Conservation (phyloP, 2,113 vertebrate genomes). For the Onychostoma macrolepis region DNA sequence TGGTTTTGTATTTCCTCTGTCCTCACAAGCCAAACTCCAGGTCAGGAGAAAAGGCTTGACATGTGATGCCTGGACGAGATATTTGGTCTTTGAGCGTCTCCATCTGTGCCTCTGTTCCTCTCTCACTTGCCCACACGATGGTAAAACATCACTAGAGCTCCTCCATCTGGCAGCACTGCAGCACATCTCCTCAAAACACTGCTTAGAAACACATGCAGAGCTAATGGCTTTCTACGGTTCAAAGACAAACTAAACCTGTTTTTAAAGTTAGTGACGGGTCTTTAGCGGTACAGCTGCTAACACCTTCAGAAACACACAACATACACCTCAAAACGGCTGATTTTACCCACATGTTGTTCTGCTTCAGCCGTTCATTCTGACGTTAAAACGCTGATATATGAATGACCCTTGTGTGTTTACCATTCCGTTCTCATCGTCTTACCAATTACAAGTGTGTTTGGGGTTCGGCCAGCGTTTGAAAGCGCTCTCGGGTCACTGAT, state of each 20-base stretch:
- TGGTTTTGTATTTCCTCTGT: slow-evolving; percentile 9
- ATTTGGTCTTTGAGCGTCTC: not conserved
- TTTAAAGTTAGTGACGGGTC: not conserved
- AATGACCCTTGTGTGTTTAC: slow-evolving; percentile 27
- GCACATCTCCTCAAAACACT: not conserved
- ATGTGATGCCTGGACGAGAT: slow-evolving; percentile 21
- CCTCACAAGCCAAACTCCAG: not conserved
- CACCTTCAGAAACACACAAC: not conserved
- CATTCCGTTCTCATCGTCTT: not conserved
- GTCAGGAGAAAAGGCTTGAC: slow-evolving; percentile 13
- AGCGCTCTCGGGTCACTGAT: slow-evolving; percentile 3
- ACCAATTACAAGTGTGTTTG: slow-evolving; percentile 32
- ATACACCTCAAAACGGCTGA: not conserved
- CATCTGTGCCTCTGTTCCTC: not conserved
- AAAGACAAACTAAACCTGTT: not conserved
- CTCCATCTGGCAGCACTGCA: slow-evolving; percentile 57
- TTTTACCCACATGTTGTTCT: not conserved
- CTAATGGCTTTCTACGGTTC: not conserved
- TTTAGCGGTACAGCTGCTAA: not conserved
- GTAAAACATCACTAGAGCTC: slow-evolving; percentile 61
- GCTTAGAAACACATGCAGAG: not conserved
- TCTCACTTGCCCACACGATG: not conserved
- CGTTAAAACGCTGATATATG: not conserved
- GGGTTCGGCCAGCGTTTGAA: not conserved
- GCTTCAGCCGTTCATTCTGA: not conserved